Evolutionary conservation across 2,113 vertebrate genomes (phyloP), one percentile per base, ranked within the genome.

Genomic region (Apteryx mantelli): DNA sequence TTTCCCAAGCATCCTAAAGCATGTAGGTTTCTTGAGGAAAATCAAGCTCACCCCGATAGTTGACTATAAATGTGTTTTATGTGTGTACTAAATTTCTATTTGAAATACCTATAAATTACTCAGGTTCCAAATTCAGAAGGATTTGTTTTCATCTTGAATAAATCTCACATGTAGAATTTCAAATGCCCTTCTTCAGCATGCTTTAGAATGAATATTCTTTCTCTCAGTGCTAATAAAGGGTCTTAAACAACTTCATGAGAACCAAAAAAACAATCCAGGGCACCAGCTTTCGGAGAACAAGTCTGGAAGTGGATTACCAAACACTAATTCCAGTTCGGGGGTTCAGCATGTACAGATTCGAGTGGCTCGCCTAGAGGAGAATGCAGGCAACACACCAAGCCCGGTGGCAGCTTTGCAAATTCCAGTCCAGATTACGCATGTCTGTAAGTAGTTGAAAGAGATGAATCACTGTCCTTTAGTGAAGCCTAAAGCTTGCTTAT

Each of bases 351-450:
- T 99, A 64, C 99, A 99, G 98, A 99, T 99, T 71, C 98, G 99
- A 64, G 98, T 99, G 92, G 98, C 99, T 91, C 99, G 98, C 32
- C 75, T 99, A 94, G 99, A 99, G 56, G 99, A 99, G 94, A 98
- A 87, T 73, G 34, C 98, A 4, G 94, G 97, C 93, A 97, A 95
- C 40, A 89, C 98, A 86, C 96, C 98, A 3, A 98, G 97, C 95
- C 98, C 99, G 1, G 46, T 99, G 96, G 97, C 99, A 21, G 98
- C 99, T 36, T 95, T 99, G 95, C 99, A 99, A 98, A 99, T 99
- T 96, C 99, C 99, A 2, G 98, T 99, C 96, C 99, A 99, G 98
- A 99, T 99, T 97, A 99, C 99, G 4, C 99, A 99, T 36, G 98
- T 99, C 90, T 98, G 99, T 99, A 98, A 99, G 99, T 98, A 94